Base-by-base conservation (phyloP, 2,888 invertebrate species). In the Saturnia japonica region DNA sequence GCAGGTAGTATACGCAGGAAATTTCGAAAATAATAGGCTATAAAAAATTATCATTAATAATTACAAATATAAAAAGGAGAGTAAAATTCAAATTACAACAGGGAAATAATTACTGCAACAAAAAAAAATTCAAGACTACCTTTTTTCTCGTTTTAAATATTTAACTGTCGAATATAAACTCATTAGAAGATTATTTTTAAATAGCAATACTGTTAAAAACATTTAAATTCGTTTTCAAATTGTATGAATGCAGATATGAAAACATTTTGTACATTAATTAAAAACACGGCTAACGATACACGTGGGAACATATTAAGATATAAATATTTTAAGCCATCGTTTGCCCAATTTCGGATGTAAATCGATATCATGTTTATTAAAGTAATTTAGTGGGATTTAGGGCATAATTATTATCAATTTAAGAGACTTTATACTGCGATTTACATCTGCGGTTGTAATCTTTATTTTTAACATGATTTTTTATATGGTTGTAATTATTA, bases 281-380 rank as follows among this genome's bases (percentile, higher is more conserved):
- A 62, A 62, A 62, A 28, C 34, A 28, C 28, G 16, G 34, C 28
- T 9, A 64, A 14, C 19, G 8, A 28, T 64, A 40, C 40, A 1
- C 40, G 34, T 64, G 64, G 19, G 64, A 40, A 64, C 12, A n/a
- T 40, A 19, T 57, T 25, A 64, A 64, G 16, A 40, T 34, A 40
- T 64, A n/a, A 64, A 40, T 1, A 64, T 64, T 64, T 14, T 64
- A 34, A 64, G n/a, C 40, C 11, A 40, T 64, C 64, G 40, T 64
- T 64, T 40, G 40, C 19, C 34, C 40, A 40, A 64, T 64, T 64
- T 64, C 8, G 40, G 8, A 40, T 64, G 34, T n/a, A 64, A 64
- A 40, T 64, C 14, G 16, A 7, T 60, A 60, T 28, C 40, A 19
- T 64, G 64, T 40, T 9, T 64, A n/a, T 40, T 40, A 40, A 40